Conservation (phyloP, 2,888 invertebrate genomes). For the Megamerina dolium region DNA sequence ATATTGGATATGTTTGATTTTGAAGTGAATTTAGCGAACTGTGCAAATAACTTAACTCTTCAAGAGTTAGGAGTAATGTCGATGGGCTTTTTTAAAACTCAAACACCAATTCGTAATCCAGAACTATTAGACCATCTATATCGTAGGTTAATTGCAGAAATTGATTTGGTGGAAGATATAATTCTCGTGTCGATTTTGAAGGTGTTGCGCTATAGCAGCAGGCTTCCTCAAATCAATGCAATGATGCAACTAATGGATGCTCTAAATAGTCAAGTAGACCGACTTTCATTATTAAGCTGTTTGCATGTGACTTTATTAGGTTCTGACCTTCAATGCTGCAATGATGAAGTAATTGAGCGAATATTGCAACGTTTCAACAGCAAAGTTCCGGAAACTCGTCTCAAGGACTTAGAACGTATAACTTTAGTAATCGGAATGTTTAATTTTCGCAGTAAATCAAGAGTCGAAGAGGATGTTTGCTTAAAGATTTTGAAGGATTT, state of each 20-base stretch:
- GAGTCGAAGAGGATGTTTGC: slow-evolving; percentile 51
- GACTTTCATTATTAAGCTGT: slow-evolving; percentile 58
- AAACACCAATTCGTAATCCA: slow-evolving; percentile 56
- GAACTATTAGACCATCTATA: slow-evolving; percentile 53
- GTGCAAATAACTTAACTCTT: slow-evolving; percentile 54
- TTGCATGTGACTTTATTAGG: slow-evolving; percentile 63
- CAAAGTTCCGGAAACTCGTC: slow-evolving; percentile 51
- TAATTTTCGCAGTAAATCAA: slow-evolving; percentile 54
- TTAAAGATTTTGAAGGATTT: slow-evolving; percentile 51
- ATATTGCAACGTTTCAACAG: slow-evolving; percentile 54
- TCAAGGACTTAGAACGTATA: slow-evolving; percentile 73
- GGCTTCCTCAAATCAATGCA: slow-evolving; percentile 46
- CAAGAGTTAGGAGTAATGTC: slow-evolving; percentile 66
- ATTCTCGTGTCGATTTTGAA: slow-evolving; percentile 59
- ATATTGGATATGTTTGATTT: slow-evolving; percentile 60
- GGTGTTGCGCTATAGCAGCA: slow-evolving; percentile 55
- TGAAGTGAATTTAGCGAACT: slow-evolving; percentile 54
- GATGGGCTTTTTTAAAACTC: slow-evolving; percentile 73
- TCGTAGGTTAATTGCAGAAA: slow-evolving; percentile 51
- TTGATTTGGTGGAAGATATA: slow-evolving; percentile 58
- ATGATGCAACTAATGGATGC: slow-evolving; percentile 54
- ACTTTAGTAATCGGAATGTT: slow-evolving; percentile 59
- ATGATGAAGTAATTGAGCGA: slow-evolving; percentile 49
- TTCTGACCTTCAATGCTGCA: slow-evolving; percentile 52
- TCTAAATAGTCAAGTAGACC: slow-evolving; percentile 54